Evolutionary conservation across 2,888 invertebrate genomes (phyloP).

Genomic region (Seira ritae): DNA sequence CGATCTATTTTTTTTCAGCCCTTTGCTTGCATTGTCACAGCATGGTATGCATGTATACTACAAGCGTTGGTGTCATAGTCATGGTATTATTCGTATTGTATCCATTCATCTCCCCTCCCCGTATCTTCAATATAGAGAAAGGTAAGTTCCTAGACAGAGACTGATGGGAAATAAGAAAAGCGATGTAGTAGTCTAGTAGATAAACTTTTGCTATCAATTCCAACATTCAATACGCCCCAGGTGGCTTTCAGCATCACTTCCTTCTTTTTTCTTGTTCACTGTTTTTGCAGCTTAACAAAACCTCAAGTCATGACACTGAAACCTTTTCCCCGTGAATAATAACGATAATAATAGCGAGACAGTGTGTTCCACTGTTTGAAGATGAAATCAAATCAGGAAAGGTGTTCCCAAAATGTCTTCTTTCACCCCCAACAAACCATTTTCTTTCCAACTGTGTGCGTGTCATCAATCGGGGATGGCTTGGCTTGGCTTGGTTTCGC

Average conservation of each 20-base stretch:
- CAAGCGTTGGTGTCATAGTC: no score
- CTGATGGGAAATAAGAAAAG: conserved; percentile 7
- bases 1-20: neutral
- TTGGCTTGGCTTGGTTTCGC: no score
- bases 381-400: conserved; percentile 9
- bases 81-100: neutral
- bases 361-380: conserved; percentile 2
- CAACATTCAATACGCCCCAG: conserved; percentile 53
- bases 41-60: no score
- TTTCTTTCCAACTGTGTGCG: conserved; percentile 45
- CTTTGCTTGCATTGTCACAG: no score
- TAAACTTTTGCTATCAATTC: conserved; percentile 60
- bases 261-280: conserved; percentile 45
- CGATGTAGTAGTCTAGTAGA: neutral
- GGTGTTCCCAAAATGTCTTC: neutral
- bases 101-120: neutral
- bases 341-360: conserved; percentile 3
- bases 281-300: conserved; percentile 28
- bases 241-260: conserved; percentile 56
- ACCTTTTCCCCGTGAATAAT: conserved; percentile 28
- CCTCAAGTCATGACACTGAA: conserved; percentile 47
- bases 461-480: conserved; percentile 43
- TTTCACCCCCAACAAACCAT: conserved; percentile 7
- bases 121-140: neutral
- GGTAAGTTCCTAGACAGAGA: conserved; percentile 4